These are phyloP conservation scores for Orchestia grillus DNA, from an alignment of 1,140 invertebrate species.

Conservation along the genomic window DNA sequence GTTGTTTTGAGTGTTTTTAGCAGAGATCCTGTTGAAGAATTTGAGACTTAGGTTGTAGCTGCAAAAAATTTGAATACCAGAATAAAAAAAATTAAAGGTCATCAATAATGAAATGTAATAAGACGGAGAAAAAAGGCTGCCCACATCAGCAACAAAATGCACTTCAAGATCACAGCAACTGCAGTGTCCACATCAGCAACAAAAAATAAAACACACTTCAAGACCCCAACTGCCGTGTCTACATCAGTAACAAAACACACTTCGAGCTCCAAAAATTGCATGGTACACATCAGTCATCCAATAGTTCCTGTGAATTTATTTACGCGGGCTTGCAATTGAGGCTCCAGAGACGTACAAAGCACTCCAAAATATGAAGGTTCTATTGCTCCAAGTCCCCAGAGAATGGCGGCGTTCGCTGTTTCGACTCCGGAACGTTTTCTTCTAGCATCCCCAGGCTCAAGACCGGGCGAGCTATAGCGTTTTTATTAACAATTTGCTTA, in stretches of 20 bases:
- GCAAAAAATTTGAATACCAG: not conserved
- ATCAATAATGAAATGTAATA: not conserved
- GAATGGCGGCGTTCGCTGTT: not conserved
- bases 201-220: not conserved
- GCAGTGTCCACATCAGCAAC: not conserved
- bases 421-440: not conserved
- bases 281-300: not conserved
- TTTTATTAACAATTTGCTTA: slow-evolving; percentile 30
- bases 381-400: not conserved
- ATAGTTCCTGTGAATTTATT: not conserved
- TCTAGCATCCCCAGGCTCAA: not conserved
- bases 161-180: no score
- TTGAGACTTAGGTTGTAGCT: no score
- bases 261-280: not conserved
- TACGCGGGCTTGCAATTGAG: not conserved
- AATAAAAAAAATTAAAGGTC: not conserved
- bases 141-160: not conserved
- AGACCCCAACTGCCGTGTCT: not conserved
- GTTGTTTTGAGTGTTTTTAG: not conserved
- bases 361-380: not conserved
- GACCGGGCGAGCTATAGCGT: not conserved
- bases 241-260: not conserved
- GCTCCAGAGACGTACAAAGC: not conserved
- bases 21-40: not conserved
- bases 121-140: not conserved